phyloP scores from a whole-genome alignment of 2,113 vertebrate species.

The Acanthochromis polyacanthus region DNA sequence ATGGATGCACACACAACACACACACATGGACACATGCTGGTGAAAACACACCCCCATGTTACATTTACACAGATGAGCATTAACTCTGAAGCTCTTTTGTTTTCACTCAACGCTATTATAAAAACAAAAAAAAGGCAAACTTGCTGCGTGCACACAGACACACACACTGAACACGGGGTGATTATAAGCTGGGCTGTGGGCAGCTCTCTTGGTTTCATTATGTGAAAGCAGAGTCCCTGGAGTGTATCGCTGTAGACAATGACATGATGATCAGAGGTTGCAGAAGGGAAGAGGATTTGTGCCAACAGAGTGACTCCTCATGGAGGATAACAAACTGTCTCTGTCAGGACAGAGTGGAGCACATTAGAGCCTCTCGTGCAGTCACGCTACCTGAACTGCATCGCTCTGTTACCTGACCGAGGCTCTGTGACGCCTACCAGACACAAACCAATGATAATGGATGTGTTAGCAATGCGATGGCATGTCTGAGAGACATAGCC shows the following conservation, averaged over 20 bases:
- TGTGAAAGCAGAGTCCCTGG: constrained; percentile 71
- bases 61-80: constrained; percentile 33
- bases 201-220: constrained; percentile 68
- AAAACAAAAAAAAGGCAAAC: constrained; percentile 5
- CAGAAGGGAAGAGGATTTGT: constrained; percentile 68
- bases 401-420: constrained; percentile 1
- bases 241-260: constrained; percentile 77
- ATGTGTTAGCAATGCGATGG: constrained; percentile 26
- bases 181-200: constrained; percentile 66
- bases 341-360: constrained; percentile 32
- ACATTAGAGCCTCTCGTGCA: constrained; percentile 51
- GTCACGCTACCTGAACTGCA: constrained; percentile 53
- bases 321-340: constrained; percentile 69
- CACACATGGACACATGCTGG: constrained; percentile 11
- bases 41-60: constrained; percentile 36
- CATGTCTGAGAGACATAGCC: constrained; percentile 47
- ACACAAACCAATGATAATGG: constrained; percentile 36
- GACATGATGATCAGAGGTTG: constrained; percentile 83
- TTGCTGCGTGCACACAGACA: constrained; percentile 34
- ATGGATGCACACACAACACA: constrained; percentile 10
- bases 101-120: constrained; percentile 53
- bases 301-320: constrained; percentile 69
- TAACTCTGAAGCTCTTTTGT: constrained; percentile 54
- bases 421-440: constrained; percentile 14
- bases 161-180: constrained; percentile 40